phyloP scores from a whole-genome alignment of 2,113 vertebrate species.

The Indri indri region DNA sequence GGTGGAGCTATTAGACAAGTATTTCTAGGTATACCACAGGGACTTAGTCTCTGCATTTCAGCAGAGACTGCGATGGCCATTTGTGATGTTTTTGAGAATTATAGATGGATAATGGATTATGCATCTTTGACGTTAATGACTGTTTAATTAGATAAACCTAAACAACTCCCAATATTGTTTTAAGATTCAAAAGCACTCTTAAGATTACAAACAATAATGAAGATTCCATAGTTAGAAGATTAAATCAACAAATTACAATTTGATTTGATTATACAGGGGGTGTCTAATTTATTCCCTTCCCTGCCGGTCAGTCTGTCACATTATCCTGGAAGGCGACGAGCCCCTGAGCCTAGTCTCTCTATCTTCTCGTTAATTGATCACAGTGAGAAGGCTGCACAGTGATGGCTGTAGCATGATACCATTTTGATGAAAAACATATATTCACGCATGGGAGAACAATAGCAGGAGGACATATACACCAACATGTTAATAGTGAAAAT shows the following conservation, averaged over 20 bases:
- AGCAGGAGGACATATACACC: background rate
- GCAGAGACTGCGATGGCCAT: background rate
- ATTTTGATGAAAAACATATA: slow-evolving; percentile 38
- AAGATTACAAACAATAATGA: slow-evolving; percentile 47
- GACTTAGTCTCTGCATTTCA: slow-evolving; percentile 20
- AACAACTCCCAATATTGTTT: slow-evolving; percentile 20
- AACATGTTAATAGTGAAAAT: background rate
- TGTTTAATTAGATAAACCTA: slow-evolving; percentile 38
- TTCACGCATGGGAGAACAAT: background rate
- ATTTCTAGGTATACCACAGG: slow-evolving; percentile 2
- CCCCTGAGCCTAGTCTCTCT: background rate
- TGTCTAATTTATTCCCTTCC: slow-evolving; percentile 43
- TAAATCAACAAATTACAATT: slow-evolving; percentile 34
- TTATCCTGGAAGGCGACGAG: slow-evolving; percentile 29
- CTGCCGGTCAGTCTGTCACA: slow-evolving; percentile 32
- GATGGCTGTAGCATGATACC: background rate
- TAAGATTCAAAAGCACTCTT: slow-evolving; percentile 42
- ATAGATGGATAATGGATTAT: background rate
- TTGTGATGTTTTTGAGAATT: background rate
- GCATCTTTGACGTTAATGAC: slow-evolving; percentile 27
- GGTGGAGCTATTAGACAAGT: background rate
- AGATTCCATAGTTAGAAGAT: slow-evolving; percentile 26
- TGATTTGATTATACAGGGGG: background rate
- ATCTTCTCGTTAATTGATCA: slow-evolving; percentile 46
- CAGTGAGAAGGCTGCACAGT: background rate